Percentiles rank a stretch among this genome's conserved stretches.
These are phyloP conservation scores for Drosophila arizonae DNA, from an alignment of 1,140 invertebrate genomes.

Conservation along the genomic window DNA sequence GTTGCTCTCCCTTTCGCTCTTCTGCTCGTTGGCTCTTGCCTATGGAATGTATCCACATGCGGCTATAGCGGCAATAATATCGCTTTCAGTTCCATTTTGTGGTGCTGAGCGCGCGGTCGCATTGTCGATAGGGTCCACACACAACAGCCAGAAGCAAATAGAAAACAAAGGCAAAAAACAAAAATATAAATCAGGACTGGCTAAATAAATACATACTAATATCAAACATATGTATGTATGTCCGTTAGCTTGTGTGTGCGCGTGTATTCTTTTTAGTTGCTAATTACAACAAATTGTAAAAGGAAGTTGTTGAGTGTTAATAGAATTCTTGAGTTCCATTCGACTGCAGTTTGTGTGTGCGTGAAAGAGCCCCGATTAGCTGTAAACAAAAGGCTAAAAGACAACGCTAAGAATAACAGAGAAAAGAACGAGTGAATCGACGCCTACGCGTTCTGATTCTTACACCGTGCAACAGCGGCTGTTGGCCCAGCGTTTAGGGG, in stretches of 20 bases:
- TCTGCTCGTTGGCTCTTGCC: slow-evolving; percentile 14
- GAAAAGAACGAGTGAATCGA: slow-evolving; percentile 3
- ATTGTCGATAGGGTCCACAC: slow-evolving; percentile 40
- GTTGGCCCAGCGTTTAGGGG: slow-evolving; percentile 9
- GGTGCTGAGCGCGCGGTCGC: slow-evolving; percentile 72
- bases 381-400: slow-evolving; percentile 44
- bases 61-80: slow-evolving; percentile 59
- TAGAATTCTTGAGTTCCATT: background rate
- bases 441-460: slow-evolving; percentile 25
- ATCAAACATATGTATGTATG: slow-evolving; percentile 11
- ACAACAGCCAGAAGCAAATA: slow-evolving; percentile 12
- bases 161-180: slow-evolving; percentile 23
- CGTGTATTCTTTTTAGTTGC: slow-evolving; percentile 8
- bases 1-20: slow-evolving; percentile 6
- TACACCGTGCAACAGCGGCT: background rate
- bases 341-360: slow-evolving; percentile 3
- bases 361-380: slow-evolving; percentile 25
- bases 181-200: slow-evolving; percentile 22
- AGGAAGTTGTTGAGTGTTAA: background rate
- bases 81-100: slow-evolving; percentile 62
- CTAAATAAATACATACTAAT: slow-evolving; percentile 5
- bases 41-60: slow-evolving; percentile 47
- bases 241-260: slow-evolving; percentile 1
- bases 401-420: slow-evolving; percentile 28
- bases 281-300: background rate